phyloP scores from a whole-genome alignment of 2,797 vertebrate genomes.

The Tachyglossus aculeatus region DNA sequence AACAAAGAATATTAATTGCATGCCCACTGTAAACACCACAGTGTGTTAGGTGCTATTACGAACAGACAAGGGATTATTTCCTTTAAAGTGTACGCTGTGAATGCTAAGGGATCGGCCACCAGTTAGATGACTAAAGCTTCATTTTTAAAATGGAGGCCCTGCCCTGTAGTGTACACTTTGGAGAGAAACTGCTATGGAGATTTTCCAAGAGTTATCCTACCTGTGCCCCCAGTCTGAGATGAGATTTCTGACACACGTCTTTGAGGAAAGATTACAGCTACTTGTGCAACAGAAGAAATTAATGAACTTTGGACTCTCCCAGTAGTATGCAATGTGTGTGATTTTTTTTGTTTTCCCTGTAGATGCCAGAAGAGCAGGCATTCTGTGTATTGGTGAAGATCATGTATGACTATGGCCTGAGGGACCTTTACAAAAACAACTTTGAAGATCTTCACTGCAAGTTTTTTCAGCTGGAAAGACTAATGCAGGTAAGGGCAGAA shows the following conservation, averaged over 20 bases:
- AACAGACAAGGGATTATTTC: too few relatives aligned
- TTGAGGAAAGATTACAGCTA: background rate
- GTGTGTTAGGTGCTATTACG: too few relatives aligned
- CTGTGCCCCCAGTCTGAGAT: background rate
- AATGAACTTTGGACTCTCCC: background rate
- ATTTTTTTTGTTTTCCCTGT: conserved; percentile 58
- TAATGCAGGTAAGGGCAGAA: conserved; percentile 87
- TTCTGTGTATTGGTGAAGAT: conserved; percentile 98
- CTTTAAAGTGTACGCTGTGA: too few relatives aligned
- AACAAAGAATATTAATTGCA: too few relatives aligned
- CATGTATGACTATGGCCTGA: conserved; percentile 93
- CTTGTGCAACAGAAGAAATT: background rate
- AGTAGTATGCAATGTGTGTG: background rate
- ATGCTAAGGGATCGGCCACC: too few relatives aligned
- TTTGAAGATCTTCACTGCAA: conserved; percentile 98
- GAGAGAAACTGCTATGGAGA: too few relatives aligned
- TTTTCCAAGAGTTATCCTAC: background rate
- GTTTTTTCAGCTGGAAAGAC: conserved; percentile 94
- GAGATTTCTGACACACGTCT: background rate
- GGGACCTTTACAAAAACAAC: conserved; percentile 95
- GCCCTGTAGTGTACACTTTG: too few relatives aligned
- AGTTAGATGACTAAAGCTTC: too few relatives aligned
- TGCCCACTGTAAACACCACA: too few relatives aligned
- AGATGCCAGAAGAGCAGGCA: conserved; percentile 99
- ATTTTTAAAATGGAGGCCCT: too few relatives aligned